A percentile compares a stretch with the other conserved stretches of the same genome.
phyloP scores from a whole-genome alignment of 2,797 vertebrate genomes.

The Pipistrellus pygmaeus region DNA sequence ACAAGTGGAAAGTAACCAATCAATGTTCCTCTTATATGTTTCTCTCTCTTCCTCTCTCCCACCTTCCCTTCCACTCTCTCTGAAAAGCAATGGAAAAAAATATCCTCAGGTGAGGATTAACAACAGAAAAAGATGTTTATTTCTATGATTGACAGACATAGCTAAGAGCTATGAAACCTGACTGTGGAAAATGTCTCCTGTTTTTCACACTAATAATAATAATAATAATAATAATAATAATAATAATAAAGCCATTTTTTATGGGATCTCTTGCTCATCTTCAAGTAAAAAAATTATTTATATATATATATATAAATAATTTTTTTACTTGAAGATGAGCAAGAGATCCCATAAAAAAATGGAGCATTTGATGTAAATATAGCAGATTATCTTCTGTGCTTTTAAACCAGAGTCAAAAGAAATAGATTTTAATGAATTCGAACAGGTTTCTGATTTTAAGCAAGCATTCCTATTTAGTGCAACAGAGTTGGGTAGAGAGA shows the following conservation, averaged over 20 bases:
- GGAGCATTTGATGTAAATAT: slow-evolving; percentile 55
- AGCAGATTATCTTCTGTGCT: slow-evolving; percentile 22
- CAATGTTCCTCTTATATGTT: neutral
- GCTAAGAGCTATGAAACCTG: slow-evolving; percentile 60
- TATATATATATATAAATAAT: too few relatives aligned
- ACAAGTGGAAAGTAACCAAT: neutral
- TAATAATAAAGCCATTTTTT: neutral
- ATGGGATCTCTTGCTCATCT: too few relatives aligned
- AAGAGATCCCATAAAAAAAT: slow-evolving; percentile 53
- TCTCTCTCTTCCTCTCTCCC: neutral
- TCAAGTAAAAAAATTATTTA: too few relatives aligned
- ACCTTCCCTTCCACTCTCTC: neutral
- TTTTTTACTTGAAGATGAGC: slow-evolving; percentile 66
- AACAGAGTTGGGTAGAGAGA: neutral
- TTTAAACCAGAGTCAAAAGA: slow-evolving; percentile 49
- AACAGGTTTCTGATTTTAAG: slow-evolving; percentile 64
- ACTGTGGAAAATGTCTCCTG: slow-evolving; percentile 51
- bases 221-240: slow-evolving; percentile 38
- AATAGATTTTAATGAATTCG: slow-evolving; percentile 62
- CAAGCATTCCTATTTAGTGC: slow-evolving; percentile 38
- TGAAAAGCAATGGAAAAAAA: neutral
- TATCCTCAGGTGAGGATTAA: neutral
- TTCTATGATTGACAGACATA: slow-evolving; percentile 33
- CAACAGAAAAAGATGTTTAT: slow-evolving; percentile 31
- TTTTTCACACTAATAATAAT: slow-evolving; percentile 63